Percentiles rank a stretch among this genome's conserved stretches.
These are phyloP conservation scores for Percopsis omiscomaycus DNA, from an alignment of 2,797 vertebrate genomes.

Conservation along the genomic window DNA sequence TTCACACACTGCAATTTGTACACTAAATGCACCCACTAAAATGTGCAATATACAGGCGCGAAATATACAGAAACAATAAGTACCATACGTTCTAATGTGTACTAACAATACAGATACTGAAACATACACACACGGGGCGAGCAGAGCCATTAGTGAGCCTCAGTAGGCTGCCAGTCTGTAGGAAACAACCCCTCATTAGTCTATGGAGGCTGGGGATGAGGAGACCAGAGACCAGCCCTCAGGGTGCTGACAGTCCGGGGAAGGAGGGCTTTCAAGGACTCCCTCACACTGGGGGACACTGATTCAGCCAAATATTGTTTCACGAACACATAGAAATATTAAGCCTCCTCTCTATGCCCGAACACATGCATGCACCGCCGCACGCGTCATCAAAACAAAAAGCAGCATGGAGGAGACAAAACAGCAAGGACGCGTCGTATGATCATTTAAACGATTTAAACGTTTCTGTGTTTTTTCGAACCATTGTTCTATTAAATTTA, in stretches of 20 bases:
- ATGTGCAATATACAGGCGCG: neutral
- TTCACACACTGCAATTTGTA: conserved; percentile 10
- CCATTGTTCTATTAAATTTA: too few species aligned
- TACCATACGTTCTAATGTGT: neutral
- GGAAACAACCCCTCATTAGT: conserved; percentile 48
- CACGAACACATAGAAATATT: conserved; percentile 33
- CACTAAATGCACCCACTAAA: conserved; percentile 12
- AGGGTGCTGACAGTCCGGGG: conserved; percentile 5
- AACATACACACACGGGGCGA: conserved; percentile 1
- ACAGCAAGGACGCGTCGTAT: too few species aligned
- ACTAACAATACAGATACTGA: neutral
- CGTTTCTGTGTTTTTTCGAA: too few species aligned
- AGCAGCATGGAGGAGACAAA: too few species aligned
- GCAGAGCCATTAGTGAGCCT: conserved; percentile 27
- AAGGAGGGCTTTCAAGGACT: conserved; percentile 14
- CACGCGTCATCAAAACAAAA: too few species aligned
- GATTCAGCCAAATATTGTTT: conserved; percentile 24
- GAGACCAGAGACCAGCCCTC: conserved; percentile 1
- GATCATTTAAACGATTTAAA: too few species aligned
- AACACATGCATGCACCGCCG: too few species aligned
- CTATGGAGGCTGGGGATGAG: conserved; percentile 16
- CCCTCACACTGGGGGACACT: conserved; percentile 30
- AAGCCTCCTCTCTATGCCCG: neutral
- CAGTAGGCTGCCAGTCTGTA: conserved; percentile 39
- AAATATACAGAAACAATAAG: neutral